phyloP scores from a whole-genome alignment of 2,797 vertebrate genomes.

The Trachurus trachurus region DNA sequence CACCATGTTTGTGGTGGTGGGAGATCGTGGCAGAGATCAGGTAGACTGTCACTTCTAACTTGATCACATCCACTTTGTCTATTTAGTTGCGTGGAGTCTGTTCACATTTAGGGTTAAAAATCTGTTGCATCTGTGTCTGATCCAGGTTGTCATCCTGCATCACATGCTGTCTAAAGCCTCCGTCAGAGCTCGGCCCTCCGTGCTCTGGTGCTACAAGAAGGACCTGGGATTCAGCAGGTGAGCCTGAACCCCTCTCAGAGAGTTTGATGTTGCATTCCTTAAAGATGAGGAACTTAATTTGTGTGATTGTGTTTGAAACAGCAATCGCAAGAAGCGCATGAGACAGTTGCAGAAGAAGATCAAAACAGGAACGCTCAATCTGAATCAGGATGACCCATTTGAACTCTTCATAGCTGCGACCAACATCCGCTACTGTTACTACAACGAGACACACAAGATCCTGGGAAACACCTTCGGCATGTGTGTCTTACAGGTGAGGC shows the following conservation, averaged over 20 bases:
- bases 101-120: not conserved
- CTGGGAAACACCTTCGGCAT: slow-evolving; percentile 97
- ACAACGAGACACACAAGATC: slow-evolving; percentile 98
- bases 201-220: slow-evolving; percentile 99
- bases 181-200: slow-evolving; percentile 94
- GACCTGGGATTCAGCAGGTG: slow-evolving; percentile 98
- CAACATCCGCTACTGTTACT: slow-evolving; percentile 99
- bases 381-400: slow-evolving; percentile 97
- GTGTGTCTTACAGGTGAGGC: slow-evolving; percentile 94
- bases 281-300: not conserved
- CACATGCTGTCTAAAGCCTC: slow-evolving; percentile 98
- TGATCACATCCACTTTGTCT: not conserved
- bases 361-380: slow-evolving; percentile 93
- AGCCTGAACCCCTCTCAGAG: slow-evolving; percentile 17
- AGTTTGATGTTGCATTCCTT: not conserved
- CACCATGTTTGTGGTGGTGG: slow-evolving; percentile 93
- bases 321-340: slow-evolving; percentile 98
- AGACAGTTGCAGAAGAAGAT: slow-evolving; percentile 98
- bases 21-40: slow-evolving; percentile 96
- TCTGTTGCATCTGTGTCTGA: not conserved
- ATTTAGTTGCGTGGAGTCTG: not conserved
- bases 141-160: slow-evolving; percentile 97
- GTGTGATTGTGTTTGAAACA: slow-evolving; percentile 61
- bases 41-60: slow-evolving; percentile 63
- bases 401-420: slow-evolving; percentile 97